Base-by-base conservation (phyloP, 1,140 invertebrate genomes). In the Eciton burchellii region DNA sequence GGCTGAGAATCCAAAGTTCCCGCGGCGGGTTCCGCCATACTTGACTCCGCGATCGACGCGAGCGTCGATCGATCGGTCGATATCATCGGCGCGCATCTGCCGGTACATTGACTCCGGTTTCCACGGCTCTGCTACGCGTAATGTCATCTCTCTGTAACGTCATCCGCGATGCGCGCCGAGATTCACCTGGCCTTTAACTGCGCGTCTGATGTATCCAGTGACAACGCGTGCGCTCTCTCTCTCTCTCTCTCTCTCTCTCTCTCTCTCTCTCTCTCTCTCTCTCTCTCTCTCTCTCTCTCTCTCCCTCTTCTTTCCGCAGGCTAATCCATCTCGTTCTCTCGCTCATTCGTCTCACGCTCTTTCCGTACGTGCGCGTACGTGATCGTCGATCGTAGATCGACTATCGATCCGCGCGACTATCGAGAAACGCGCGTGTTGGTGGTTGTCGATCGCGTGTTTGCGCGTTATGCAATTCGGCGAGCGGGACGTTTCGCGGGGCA, bases 131-230 rank as follows among this genome's bases (percentile, higher is more conserved):
- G 52, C 52, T 63, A 26, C 72, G 84, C n/a, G 76, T 90, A 90
- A 89, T 88, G 84, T 86, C 84, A 88, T 91, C 83, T 85, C 87
- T 85, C 82, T 89, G 82, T 86, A 89, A 90, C 77, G 83, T 87
- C 82, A 87, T 89, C 79, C 87, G 82, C 59, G 84, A 84, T 57
- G 43, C 11, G 54, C 45, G 52, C 14, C 35, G 16, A 57, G 88
- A 89, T 84, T 85, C 81, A 84, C 89, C 83, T 89, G 73, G 82
- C 85, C 87, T 89, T 90, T 88, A 84, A 83, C 66, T 84, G 65
- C 70, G 70, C 73, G 19, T 76, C 63, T 35, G 68, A 86, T 86
- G 6, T 54, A 86, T 89, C 81, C 81, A 82, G 66, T 89, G 88
- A 87, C 88, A 89, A 76, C 77, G 74, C 82, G 87, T 86, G 84